Evolutionary conservation across 2,113 vertebrate genomes (phyloP), one percentile per base, ranked within the genome.

Genomic region (Pelecanoides urinatrix): DNA sequence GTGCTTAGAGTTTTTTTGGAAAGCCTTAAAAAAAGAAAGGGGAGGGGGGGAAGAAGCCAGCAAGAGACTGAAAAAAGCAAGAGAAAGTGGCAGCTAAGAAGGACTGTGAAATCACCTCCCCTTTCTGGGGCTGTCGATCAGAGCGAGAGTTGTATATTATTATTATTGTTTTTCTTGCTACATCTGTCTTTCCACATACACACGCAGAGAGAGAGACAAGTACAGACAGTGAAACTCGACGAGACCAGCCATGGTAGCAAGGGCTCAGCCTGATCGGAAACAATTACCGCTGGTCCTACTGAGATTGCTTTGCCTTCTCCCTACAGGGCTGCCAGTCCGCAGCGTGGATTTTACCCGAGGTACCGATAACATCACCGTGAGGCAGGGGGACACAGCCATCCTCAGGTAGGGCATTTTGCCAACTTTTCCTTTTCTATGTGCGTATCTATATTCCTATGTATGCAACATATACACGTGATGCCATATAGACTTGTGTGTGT

Each of bases 321-420:
- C 99, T 97, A 99, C 99, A 99, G 99, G 99, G 98, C 99, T 99
- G 98, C 99, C 99, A 47, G 99, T 99, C 98, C 99, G 99, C 98
- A 99, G 99, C 98, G 99, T 99, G 99, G 99, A 99, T 98, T 99
- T 99, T 98, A 99, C 99, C 98, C 99, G 99, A 96, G 98, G 99
- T 96, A 99, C 99, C 75, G 99, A 99, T 98, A 99, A 99, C 99
- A 99, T 99, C 98, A 99, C 99, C 97, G 99, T 99, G 98, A 99
- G 99, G 96, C 99, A 99, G 98, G 99, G 99, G 92, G 99, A 99
- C 98, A 99, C 99, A 50, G 99, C 99, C 95, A 98, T 99, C 74
- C 99, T 99, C 98, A 99, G 99, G 99, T 99, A 99, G 98, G 98
- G 98, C 95, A 67, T 95, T 77, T 42, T 76, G 97, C 97, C 97